These are phyloP conservation scores for Rhombomys opimus DNA, from an alignment of 2,113 vertebrate genomes.

Conservation along the genomic window DNA sequence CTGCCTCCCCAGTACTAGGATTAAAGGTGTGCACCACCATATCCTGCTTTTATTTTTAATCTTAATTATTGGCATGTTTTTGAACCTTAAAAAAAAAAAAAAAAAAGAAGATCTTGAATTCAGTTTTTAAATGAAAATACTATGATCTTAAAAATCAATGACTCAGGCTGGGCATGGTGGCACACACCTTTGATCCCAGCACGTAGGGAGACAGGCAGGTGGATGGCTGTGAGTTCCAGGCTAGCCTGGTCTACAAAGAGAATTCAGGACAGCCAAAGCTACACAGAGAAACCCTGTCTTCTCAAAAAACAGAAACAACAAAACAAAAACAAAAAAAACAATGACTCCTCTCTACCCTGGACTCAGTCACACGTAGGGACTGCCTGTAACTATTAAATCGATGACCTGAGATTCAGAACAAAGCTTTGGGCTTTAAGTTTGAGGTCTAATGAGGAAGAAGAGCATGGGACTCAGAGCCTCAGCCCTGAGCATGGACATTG, in stretches of 20 bases:
- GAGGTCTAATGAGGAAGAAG: not conserved
- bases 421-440: too few species aligned
- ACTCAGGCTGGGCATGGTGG: too few species aligned
- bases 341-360: not conserved
- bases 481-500: too few species aligned
- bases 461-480: accelerated
- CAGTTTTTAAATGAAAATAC: not conserved
- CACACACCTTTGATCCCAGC: too few species aligned
- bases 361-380: not conserved
- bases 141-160: not conserved
- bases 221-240: too few species aligned
- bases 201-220: too few species aligned
- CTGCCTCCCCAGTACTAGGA: not conserved
- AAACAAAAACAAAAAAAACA: too few species aligned
- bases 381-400: not conserved
- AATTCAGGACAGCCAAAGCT: too few species aligned
- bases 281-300: too few species aligned
- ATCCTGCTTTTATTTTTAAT: not conserved
- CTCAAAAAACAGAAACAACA: too few species aligned
- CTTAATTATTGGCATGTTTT: not conserved
- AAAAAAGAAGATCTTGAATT: not conserved
- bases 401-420: not conserved
- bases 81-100: not conserved
- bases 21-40: not conserved
- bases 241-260: too few species aligned